Evolutionary conservation across 2,113 vertebrate species (phyloP).

Genomic region (Mormyrus lacerda): DNA sequence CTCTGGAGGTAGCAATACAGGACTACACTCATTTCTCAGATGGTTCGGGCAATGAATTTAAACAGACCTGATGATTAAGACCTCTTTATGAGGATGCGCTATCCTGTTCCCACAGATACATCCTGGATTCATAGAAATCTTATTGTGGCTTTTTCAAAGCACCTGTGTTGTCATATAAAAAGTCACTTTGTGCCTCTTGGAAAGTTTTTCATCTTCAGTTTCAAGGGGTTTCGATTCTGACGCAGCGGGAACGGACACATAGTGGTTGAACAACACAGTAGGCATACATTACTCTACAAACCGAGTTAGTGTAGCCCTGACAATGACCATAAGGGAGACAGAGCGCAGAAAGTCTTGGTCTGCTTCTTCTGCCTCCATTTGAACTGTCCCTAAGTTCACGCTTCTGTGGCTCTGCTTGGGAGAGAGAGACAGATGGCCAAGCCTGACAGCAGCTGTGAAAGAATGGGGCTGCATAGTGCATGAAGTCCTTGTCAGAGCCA

Average conservation of each 20-base stretch:
- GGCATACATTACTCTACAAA: not conserved
- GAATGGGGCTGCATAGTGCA: conserved; percentile 44
- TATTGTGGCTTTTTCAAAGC: not conserved
- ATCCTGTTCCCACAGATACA: not conserved
- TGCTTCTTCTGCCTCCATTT: not conserved
- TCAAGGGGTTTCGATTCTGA: not conserved
- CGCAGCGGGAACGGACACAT: not conserved
- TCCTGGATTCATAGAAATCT: not conserved
- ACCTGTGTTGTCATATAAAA: not conserved
- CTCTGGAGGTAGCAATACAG: not conserved
- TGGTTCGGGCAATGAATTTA: not conserved
- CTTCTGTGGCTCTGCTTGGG: not conserved
- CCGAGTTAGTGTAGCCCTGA: not conserved
- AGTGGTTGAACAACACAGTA: not conserved
- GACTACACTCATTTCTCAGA: not conserved
- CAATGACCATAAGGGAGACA: not conserved
- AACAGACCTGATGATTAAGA: not conserved
- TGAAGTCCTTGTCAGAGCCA: conserved; percentile 48
- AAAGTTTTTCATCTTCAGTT: not conserved
- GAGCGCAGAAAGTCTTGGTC: not conserved
- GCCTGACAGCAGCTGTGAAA: conserved; percentile 34
- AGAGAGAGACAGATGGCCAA: conserved; percentile 28
- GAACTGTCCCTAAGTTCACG: not conserved
- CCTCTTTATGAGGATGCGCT: not conserved
- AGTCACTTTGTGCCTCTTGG: not conserved